phyloP scores from a whole-genome alignment of 2,797 vertebrate species.

The Streptopelia turtur region DNA sequence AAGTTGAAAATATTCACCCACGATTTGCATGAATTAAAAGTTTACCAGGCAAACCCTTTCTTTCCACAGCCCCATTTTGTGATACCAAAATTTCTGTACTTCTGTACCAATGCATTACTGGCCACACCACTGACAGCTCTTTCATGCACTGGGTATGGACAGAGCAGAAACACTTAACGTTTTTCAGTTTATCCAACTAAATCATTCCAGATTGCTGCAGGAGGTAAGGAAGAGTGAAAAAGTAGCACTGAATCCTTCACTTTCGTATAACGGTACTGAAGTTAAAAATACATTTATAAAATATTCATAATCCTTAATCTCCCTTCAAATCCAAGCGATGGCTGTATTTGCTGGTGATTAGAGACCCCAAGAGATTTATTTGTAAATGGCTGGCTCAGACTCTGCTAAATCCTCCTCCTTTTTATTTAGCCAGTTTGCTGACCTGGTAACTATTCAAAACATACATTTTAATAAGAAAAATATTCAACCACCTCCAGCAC shows the following conservation, averaged over 20 bases:
- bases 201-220: neutral
- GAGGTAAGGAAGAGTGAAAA: neutral
- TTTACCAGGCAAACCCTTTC: neutral
- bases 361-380: conserved; percentile 13
- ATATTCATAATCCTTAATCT: conserved; percentile 12
- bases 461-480: conserved; percentile 40
- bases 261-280: neutral
- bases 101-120: neutral
- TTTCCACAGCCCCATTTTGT: neutral
- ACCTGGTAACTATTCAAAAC: conserved; percentile 30
- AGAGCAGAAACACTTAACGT: neutral
- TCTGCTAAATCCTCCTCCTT: conserved; percentile 2
- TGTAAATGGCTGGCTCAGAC: conserved; percentile 15
- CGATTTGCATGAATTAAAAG: neutral
- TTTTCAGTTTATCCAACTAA: neutral
- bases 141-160: neutral
- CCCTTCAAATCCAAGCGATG: conserved; percentile 2
- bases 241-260: neutral
- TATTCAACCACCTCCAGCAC: neutral
- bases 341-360: neutral
- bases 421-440: conserved; percentile 18
- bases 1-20: neutral
- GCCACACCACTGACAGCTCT: neutral
- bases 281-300: neutral
- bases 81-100: neutral